Conservation (phyloP, 2,888 invertebrate species). For the Lamproptera curius region DNA sequence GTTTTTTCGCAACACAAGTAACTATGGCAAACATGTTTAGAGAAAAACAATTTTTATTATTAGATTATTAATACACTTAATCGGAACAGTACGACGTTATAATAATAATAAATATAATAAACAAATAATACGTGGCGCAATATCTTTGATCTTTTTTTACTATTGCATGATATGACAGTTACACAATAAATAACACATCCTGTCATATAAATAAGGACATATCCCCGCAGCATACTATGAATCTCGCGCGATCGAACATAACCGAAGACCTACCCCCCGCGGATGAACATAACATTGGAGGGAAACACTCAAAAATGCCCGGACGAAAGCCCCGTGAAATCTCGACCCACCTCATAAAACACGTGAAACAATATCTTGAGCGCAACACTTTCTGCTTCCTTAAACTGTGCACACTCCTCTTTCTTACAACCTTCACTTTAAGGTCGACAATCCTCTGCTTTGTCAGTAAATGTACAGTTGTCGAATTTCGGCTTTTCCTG, state of each 20-base stretch:
- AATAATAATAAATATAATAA: too few species aligned
- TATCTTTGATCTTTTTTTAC: too few species aligned
- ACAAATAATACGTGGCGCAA: too few species aligned
- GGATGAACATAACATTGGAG: conserved; percentile 49
- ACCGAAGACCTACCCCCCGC: conserved; percentile 38
- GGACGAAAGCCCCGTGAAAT: conserved; percentile 61
- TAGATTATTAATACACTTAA: too few species aligned
- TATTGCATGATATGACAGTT: too few species aligned
- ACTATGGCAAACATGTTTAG: too few species aligned
- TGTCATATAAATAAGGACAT: conserved; percentile 42
- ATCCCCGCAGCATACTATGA: conserved; percentile 42
- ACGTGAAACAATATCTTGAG: conserved; percentile 73
- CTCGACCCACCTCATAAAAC: conserved; percentile 75
- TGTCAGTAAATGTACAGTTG: conserved; percentile 29
- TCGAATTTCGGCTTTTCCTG: conserved; percentile 61
- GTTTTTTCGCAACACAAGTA: too few species aligned
- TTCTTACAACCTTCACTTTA: conserved; percentile 26
- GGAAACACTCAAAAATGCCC: conserved; percentile 62
- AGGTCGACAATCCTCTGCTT: conserved; percentile 29
- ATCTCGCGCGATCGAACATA: conserved; percentile 51
- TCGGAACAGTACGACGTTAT: too few species aligned
- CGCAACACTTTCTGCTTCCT: conserved; percentile 29
- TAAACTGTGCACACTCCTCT: background rate
- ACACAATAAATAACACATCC: conserved; percentile 37
- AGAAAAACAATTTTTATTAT: too few species aligned